A percentile compares a stretch with the other conserved stretches of the same genome.
Evolutionary conservation across 2,888 invertebrate species (phyloP).

Genomic region (Drosophila lutescens): DNA sequence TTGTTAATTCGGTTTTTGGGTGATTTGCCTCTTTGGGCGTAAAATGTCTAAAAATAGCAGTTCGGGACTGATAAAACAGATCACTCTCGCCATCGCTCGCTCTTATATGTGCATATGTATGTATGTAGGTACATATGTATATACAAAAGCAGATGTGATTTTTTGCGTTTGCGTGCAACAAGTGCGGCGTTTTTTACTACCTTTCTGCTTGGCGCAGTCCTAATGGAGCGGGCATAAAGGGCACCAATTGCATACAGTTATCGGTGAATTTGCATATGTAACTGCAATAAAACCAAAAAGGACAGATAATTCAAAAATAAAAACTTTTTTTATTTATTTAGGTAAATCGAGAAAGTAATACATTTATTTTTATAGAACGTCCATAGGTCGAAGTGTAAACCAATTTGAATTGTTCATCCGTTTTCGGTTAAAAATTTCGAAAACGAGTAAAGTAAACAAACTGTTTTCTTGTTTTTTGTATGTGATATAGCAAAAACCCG

Average conservation of each 20-base stretch:
- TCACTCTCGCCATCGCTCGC: slow-evolving; percentile 64
- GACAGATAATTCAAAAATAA: too few species aligned
- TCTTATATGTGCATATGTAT: background rate
- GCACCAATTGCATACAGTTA: background rate
- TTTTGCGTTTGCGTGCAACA: background rate
- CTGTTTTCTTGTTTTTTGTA: too few species aligned
- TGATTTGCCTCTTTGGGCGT: slow-evolving; percentile 32
- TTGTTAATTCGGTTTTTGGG: slow-evolving; percentile 27
- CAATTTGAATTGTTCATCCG: too few species aligned
- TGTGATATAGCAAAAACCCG: too few species aligned
- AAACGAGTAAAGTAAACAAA: too few species aligned
- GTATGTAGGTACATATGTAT: too few species aligned
- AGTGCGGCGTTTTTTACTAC: background rate
- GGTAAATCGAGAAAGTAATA: too few species aligned
- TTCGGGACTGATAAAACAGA: slow-evolving; percentile 64
- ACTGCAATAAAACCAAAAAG: background rate
- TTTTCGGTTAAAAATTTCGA: too few species aligned
- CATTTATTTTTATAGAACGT: too few species aligned
- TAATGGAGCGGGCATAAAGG: background rate
- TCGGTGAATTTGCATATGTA: background rate
- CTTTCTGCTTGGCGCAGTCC: background rate
- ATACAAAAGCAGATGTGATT: background rate
- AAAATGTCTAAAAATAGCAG: slow-evolving; percentile 54
- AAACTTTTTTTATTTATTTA: too few species aligned
- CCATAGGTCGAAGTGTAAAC: too few species aligned